Base-by-base conservation (phyloP, 64 coral and sea anemone genomes). In the Montipora efflorescens region DNA sequence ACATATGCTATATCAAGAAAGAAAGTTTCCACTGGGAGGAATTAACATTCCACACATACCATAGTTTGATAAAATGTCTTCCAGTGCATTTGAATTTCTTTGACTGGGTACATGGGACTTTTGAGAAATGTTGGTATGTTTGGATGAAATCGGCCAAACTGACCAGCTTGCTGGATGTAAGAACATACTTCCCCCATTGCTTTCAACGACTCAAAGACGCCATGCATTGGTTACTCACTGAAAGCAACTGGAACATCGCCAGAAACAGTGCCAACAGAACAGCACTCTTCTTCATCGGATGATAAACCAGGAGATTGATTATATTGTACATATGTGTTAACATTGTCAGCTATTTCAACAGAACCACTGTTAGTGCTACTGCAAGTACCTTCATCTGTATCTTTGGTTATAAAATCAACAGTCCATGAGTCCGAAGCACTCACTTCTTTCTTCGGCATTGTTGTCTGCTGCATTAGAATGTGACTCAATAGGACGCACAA, bases 391-490 rank as follows among this genome's bases (percentile, higher is more conserved):
- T 11, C 74, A 77, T 90, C 88, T 90, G 71, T 66, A 79, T 90
- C 19, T 19, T 20, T 90, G 88, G 88, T 61, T 90, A 28, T 61
- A 90, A 77, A 76, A 77, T 90, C 88, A 79, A 57, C 88, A 90
- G 75, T 77, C 49, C 75, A 77, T 76, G 11, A 79, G 18, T 77
- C 48, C 72, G 79, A 90, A 90, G 79, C 25, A 5, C 55, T 58
- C 75, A 59, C 75, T 90, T 77, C 88, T 90, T 77, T 74, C 87
- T 89, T 90, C 88, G n/a, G n/a, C n/a, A n/a, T 21, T 82, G 79
- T 91, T 91, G 48, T 82, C 77, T 48, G 52, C 36, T 22, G n/a
- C 48, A 43, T 91, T 72, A 75, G 83, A 82, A 79, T 82, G 57
- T 82, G 66, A 71, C 71, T 91, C 90, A 91, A 84, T 75, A 43